These are phyloP conservation scores for Anguilla japonica DNA, from an alignment of 2,113 vertebrate genomes.

Conservation along the genomic window DNA sequence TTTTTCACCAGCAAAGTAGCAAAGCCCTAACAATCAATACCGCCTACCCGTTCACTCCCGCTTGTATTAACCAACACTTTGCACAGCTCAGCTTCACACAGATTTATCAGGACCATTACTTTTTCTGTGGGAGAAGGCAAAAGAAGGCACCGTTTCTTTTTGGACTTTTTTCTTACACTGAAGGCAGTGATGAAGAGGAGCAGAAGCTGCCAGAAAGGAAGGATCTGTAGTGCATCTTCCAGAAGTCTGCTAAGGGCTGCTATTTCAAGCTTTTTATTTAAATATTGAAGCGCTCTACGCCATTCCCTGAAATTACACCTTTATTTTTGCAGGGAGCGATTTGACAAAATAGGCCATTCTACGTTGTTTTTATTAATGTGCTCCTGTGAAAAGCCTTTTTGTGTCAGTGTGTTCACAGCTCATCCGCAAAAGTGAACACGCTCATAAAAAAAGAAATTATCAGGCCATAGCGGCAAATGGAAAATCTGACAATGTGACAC, in stretches of 20 bases:
- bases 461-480: background rate
- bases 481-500: background rate
- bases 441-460: no score
- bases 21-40: background rate
- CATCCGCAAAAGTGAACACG: background rate
- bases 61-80: background rate
- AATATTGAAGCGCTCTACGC: conserved; percentile 9
- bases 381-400: background rate
- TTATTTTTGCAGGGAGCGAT: background rate
- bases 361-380: background rate
- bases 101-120: background rate
- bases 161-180: background rate
- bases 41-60: background rate
- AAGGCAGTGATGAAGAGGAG: background rate
- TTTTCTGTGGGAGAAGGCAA: background rate
- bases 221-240: background rate
- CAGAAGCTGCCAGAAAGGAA: background rate
- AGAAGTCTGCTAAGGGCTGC: background rate
- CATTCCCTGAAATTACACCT: background rate
- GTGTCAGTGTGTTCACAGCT: background rate
- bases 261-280: conserved; percentile 28
- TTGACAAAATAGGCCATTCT: background rate
- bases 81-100: background rate
- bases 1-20: background rate
- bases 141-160: background rate